A percentile compares a stretch with the other conserved stretches of the same genome.
Evolutionary conservation across 2,888 invertebrate genomes (phyloP).

Genomic region (Himalopsyche tibetana): DNA sequence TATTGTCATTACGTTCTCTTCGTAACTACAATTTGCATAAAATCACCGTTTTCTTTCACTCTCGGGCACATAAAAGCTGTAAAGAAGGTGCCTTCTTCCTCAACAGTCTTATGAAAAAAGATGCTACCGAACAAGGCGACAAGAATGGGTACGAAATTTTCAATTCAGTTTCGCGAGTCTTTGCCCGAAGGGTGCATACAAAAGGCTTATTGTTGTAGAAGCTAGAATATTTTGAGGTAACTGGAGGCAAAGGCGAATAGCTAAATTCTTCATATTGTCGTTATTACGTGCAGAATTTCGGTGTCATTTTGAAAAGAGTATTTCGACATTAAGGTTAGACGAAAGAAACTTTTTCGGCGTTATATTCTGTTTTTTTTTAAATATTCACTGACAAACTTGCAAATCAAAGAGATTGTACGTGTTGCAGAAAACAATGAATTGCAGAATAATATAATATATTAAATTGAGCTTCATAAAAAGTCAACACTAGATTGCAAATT

Average conservation of each 20-base stretch:
- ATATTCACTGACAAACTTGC: no score
- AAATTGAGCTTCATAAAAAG: no score
- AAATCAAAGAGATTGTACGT: no score
- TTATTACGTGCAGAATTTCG: constrained; percentile 69
- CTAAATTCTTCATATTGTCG: constrained; percentile 30
- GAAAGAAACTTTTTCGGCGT: constrained; percentile 54
- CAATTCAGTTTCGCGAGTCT: constrained; percentile 34
- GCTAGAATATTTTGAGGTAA: constrained; percentile 43
- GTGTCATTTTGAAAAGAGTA: constrained; percentile 68
- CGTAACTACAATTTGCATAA: constrained; percentile 21
- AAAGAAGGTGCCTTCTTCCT: constrained; percentile 24
- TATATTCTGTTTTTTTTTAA: no score
- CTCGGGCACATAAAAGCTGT: constrained; percentile 21
- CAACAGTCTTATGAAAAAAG: constrained; percentile 22
- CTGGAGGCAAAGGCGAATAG: constrained; percentile 23
- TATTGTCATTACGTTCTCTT: constrained; percentile 30
- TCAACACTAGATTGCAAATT: no score
- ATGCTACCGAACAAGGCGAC: constrained; percentile 34
- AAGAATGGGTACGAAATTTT: constrained; percentile 27
- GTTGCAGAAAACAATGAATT: no score
- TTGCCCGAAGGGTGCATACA: constrained; percentile 36
- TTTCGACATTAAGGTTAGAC: constrained; percentile 68
- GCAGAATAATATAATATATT: no score
- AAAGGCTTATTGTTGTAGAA: constrained; percentile 46
- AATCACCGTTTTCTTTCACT: constrained; percentile 34